Evolutionary conservation across 2,113 vertebrate species (phyloP), one percentile per base, ranked within the genome.

Genomic region (Galeopterus variegatus): DNA sequence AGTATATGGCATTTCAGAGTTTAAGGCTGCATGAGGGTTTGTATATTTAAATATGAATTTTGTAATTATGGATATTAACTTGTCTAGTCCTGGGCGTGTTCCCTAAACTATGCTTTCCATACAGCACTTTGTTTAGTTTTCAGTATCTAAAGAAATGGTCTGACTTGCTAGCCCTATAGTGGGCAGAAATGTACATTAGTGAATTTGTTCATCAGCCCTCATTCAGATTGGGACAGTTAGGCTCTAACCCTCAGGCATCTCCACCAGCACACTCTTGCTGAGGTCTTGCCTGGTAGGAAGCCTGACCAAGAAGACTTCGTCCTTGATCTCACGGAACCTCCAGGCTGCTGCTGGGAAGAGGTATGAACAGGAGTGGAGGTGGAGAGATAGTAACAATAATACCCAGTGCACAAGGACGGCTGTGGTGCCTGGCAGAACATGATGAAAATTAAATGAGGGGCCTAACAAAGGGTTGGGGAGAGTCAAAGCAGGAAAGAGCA

Each of bases 61-160:
- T 79, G 26, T 75, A 75, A 92, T 23, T 77, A 21, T 7, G 54
- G 31, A 67, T 80, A 82, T 86, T 89, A 79, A 86, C 86, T 58
- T 92, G 89, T 95, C 92, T 65, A 26, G n/a, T 56, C 86, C 97
- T 41, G 26, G 76, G 65, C n/a, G 76, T 6, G 19, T 36, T 67
- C 14, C 76, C n/a, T 70, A 64, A 81, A 56, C 48, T 12, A 6
- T 14, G 19, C 17, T 84, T 86, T 79, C 45, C 50, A 8, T 13
- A 14, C 7, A 11, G 50, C 19, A 0, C 36, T 52, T 31, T 33
- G 58, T 36, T 65, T 85, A 54, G 19, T 56, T 93, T 94, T 65
- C 17, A 11, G 0, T 52, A 64, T 65, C 56, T 85, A 65, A 70
- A 79, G 64, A 88, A 81, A 80, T 0, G 1, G 17, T 45, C 18